Evolutionary conservation across 1,140 invertebrate species (phyloP).

Genomic region (Drosophila guanche): DNA sequence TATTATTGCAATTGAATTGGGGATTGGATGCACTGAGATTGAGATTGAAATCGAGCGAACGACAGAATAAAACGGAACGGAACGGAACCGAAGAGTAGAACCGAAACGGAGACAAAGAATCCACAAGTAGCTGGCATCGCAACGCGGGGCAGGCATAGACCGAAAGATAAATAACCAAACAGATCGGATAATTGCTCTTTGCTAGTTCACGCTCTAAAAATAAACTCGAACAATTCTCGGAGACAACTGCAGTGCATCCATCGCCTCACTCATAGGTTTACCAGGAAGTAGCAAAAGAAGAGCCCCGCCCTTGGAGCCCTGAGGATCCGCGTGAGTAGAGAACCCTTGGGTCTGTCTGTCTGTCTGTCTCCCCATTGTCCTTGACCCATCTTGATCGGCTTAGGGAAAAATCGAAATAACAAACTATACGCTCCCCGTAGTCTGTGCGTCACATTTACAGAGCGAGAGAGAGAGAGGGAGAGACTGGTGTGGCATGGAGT

Average conservation of each 20-base stretch:
- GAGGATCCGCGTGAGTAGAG: slow-evolving; percentile 47
- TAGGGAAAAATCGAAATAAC: slow-evolving; percentile 45
- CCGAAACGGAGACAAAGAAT: slow-evolving; percentile 48
- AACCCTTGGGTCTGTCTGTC: neutral
- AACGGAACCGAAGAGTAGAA: slow-evolving; percentile 11
- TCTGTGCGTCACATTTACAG: slow-evolving; percentile 35
- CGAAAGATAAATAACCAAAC: slow-evolving; percentile 54
- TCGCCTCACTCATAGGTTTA: slow-evolving; percentile 8
- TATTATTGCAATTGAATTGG: too few species aligned
- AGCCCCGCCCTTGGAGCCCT: slow-evolving; percentile 8
- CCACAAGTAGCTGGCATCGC: slow-evolving; percentile 65
- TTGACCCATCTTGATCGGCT: neutral
- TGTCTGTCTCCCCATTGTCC: slow-evolving; percentile 6
- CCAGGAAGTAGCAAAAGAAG: slow-evolving; percentile 6
- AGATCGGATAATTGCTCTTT: slow-evolving; percentile 38
- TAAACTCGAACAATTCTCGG: slow-evolving; percentile 22
- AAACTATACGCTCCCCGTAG: slow-evolving; percentile 36
- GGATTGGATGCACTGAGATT: slow-evolving; percentile 29
- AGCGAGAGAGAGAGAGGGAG: too few species aligned
- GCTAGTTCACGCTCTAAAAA: slow-evolving; percentile 39
- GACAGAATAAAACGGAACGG: neutral
- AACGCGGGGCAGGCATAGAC: slow-evolving; percentile 16
- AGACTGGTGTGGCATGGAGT: too few species aligned
- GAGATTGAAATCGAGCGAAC: neutral
- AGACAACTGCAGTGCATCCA: slow-evolving; percentile 48